These are phyloP conservation scores for Pipa parva DNA, from an alignment of 2,113 vertebrate species.

Conservation along the genomic window DNA sequence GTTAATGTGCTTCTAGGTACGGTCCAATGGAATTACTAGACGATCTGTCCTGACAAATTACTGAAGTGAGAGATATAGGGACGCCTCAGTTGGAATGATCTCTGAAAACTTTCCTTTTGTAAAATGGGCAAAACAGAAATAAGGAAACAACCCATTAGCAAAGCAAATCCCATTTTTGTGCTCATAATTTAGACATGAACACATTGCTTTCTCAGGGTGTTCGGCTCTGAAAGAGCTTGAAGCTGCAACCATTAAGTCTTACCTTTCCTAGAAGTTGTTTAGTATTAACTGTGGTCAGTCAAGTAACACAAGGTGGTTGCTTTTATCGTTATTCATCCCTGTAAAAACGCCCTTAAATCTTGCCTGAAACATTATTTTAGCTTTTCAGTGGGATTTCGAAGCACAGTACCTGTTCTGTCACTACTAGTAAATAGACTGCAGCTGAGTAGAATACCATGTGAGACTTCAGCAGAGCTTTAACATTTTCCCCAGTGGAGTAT, in stretches of 20 bases:
- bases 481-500: no score
- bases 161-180: slow-evolving; percentile 58
- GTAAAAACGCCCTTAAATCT: no score
- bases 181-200: slow-evolving; percentile 57
- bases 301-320: no score
- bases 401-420: no score
- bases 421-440: no score
- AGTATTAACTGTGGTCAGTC: background rate
- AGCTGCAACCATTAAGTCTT: slow-evolving; percentile 9
- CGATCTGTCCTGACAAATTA: slow-evolving; percentile 65
- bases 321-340: no score
- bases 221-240: slow-evolving; percentile 8
- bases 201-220: slow-evolving; percentile 16
- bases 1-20: slow-evolving; percentile 55
- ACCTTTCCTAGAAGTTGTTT: background rate
- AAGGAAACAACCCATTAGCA: slow-evolving; percentile 51
- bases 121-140: slow-evolving; percentile 43
- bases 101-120: slow-evolving; percentile 56
- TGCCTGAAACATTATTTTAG: no score
- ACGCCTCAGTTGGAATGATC: slow-evolving; percentile 54
- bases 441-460: no score
- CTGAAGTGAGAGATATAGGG: slow-evolving; percentile 54
- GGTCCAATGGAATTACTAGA: slow-evolving; percentile 61
- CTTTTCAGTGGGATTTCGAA: no score
- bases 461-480: no score